A percentile compares a stretch with the other conserved stretches of the same genome.
phyloP scores from a whole-genome alignment of 2,113 vertebrate genomes.

The Chamaea fasciata region DNA sequence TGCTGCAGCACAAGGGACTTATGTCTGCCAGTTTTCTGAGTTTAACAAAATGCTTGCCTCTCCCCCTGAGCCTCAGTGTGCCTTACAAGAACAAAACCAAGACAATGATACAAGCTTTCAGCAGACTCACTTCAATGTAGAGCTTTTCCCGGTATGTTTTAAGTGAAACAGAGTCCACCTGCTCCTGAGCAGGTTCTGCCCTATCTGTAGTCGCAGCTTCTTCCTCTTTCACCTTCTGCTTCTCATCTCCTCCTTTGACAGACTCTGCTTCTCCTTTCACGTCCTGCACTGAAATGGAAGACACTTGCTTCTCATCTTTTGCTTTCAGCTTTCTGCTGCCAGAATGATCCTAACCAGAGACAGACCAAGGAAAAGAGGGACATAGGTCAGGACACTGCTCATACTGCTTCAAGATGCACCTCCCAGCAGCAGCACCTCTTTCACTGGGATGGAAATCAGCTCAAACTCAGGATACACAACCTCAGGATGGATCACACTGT shows the following conservation, averaged over 20 bases:
- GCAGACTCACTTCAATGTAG: slow-evolving; percentile 65
- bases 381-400: neutral
- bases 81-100: neutral
- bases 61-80: neutral
- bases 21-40: neutral
- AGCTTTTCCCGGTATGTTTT: slow-evolving; percentile 65
- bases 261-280: neutral
- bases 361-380: neutral
- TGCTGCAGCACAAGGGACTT: neutral
- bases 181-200: neutral
- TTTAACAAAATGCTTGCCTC: neutral
- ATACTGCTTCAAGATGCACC: neutral
- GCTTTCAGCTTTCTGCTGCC: slow-evolving; percentile 67
- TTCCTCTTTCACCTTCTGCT: neutral
- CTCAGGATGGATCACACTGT: neutral
- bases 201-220: neutral
- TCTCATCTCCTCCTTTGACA: slow-evolving; percentile 55
- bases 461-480: neutral
- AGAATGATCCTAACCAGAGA: slow-evolving; percentile 51
- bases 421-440: neutral
- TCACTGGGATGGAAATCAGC: neutral
- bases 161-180: slow-evolving; percentile 54
- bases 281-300: neutral
- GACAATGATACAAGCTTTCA: neutral
- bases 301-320: slow-evolving; percentile 60